Conservation (phyloP, 2,113 vertebrate genomes). For the Rhabdornis inornatus region DNA sequence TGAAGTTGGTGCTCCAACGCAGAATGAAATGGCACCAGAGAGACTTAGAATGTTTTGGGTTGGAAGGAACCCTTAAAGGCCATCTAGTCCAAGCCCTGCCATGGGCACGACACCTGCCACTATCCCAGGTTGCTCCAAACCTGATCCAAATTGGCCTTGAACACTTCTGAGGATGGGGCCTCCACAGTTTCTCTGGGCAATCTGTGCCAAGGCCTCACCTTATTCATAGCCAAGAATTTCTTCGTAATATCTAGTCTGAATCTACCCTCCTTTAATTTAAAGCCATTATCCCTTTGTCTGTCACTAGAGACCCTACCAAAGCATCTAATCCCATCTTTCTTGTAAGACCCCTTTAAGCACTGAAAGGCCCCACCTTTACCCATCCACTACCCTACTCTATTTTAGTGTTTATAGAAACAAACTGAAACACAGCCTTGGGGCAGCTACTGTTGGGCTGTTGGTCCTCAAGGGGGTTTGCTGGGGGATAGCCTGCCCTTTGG, state of each 20-base stretch:
- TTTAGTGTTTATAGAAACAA: neutral
- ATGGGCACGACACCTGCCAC: neutral
- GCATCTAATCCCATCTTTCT: neutral
- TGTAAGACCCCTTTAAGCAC: neutral
- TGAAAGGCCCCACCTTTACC: neutral
- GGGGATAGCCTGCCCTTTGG: neutral
- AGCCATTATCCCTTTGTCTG: neutral
- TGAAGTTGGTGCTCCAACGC: neutral
- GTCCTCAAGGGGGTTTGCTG: neutral
- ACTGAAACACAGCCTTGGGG: neutral
- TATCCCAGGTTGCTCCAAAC: neutral
- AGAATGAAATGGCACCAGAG: neutral
- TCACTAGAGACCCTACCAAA: neutral
- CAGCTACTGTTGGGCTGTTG: neutral
- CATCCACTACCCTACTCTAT: neutral
- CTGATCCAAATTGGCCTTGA: accelerated
- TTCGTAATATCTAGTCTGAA: neutral
- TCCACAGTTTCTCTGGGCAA: neutral
- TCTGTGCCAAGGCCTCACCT: neutral
- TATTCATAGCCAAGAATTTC: neutral
- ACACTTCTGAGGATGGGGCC: neutral
- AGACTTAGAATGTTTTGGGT: neutral
- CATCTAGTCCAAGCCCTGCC: neutral
- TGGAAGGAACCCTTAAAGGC: neutral
- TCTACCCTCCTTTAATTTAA: neutral